These are phyloP conservation scores for Lepus oiostolus DNA, from an alignment of 2,797 vertebrate genomes.

Conservation along the genomic window DNA sequence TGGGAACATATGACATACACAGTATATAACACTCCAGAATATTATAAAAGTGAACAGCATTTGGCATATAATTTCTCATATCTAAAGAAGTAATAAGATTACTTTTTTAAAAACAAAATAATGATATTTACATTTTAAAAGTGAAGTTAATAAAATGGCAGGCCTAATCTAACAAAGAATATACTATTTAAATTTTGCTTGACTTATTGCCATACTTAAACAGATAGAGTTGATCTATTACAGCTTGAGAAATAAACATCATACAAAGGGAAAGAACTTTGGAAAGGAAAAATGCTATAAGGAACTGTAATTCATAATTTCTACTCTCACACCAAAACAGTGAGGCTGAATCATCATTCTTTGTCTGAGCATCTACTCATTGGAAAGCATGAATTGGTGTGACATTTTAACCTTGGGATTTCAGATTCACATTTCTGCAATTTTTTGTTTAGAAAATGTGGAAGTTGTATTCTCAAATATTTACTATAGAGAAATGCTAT, in stretches of 20 bases:
- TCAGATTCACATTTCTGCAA: neutral
- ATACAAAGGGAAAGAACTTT: constrained; percentile 11
- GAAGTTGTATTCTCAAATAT: neutral
- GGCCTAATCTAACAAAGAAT: constrained; percentile 2
- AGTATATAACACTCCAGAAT: constrained; percentile 4
- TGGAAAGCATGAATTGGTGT: constrained; percentile 11
- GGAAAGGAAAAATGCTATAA: neutral
- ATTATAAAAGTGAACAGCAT: constrained; percentile 57
- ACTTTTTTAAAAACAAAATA: constrained; percentile 46
- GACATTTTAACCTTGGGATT: constrained; percentile 11
- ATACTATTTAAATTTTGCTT: constrained; percentile 39
- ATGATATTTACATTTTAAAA: constrained; percentile 53
- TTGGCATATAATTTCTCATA: constrained; percentile 34
- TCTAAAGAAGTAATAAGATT: constrained; percentile 42
- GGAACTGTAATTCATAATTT: constrained; percentile 19
- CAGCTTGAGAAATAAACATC: constrained; percentile 41
- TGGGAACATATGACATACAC: neutral
- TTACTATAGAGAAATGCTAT: neutral
- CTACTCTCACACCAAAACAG: neutral
- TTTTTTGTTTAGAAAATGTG: neutral
- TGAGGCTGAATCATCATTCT: neutral
- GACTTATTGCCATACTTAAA: constrained; percentile 32
- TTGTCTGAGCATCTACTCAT: constrained; percentile 14
- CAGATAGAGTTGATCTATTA: constrained; percentile 35
- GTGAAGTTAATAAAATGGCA: neutral